phyloP scores from a whole-genome alignment of 2,113 vertebrate genomes.

The Rynchops niger region DNA sequence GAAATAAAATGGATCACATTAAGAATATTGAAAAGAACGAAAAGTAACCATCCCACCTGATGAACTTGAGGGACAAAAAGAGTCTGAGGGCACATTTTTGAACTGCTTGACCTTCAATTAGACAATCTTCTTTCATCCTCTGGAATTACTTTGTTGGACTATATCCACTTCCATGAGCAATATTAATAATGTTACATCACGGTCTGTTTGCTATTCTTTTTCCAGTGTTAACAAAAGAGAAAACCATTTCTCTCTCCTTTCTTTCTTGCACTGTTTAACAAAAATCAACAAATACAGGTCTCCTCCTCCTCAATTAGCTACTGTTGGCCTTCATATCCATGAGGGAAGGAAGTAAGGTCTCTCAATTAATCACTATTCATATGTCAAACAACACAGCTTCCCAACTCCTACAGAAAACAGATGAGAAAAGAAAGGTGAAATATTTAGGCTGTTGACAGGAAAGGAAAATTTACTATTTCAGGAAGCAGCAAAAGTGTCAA shows the following conservation, averaged over 20 bases:
- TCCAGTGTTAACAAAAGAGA: neutral
- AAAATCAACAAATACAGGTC: neutral
- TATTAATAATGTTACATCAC: neutral
- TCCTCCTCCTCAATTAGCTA: neutral
- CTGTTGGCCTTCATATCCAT: neutral
- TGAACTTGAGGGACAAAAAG: neutral
- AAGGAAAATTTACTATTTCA: neutral
- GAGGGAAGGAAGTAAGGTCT: neutral
- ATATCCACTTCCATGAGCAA: neutral
- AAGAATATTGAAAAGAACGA: neutral
- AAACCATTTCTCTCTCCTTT: neutral
- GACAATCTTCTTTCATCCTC: neutral
- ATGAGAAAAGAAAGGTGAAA: neutral
- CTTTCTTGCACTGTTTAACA: neutral
- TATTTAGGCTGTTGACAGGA: neutral
- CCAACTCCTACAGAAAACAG: neutral
- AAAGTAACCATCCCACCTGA: neutral
- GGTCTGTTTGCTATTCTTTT: neutral
- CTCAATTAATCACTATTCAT: neutral
- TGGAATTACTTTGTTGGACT: neutral
- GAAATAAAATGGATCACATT: neutral
- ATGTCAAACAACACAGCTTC: neutral
- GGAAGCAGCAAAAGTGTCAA: neutral
- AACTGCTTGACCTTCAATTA: neutral
- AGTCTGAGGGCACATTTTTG: neutral